Conservation (phyloP, 2,113 vertebrate genomes). For the Sebastes fasciatus region DNA sequence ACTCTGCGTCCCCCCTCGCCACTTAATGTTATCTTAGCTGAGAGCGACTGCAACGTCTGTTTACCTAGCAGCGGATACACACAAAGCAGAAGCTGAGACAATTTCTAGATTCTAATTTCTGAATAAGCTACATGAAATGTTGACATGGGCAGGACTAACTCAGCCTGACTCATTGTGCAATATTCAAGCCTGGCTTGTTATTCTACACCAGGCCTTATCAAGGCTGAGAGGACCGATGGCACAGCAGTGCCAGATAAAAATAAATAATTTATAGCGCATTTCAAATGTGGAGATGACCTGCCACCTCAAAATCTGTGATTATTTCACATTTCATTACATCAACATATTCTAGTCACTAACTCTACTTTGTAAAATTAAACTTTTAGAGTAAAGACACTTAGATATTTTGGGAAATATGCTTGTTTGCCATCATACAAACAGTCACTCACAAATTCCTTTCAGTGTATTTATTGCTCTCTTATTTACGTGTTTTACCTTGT, state of each 20-base stretch:
- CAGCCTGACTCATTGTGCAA: background rate
- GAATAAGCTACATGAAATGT: background rate
- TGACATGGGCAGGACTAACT: background rate
- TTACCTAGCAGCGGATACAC: slow-evolving; percentile 1
- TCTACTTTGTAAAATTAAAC: background rate
- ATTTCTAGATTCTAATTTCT: slow-evolving; percentile 19
- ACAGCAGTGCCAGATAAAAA: slow-evolving; percentile 15
- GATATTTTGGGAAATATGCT: too few relatives aligned
- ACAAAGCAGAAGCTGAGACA: slow-evolving; percentile 10
- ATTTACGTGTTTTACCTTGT: background rate
- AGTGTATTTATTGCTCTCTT: too few relatives aligned
- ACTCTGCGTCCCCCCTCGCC: slow-evolving; percentile 38
- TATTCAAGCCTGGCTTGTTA: slow-evolving; percentile 9
- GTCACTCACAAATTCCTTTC: too few relatives aligned
- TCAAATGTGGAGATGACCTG: background rate
- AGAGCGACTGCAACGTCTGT: slow-evolving; percentile 11
- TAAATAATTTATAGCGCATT: background rate
- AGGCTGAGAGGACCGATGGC: background rate
- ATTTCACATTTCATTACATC: background rate
- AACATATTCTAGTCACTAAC: background rate
- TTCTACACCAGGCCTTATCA: slow-evolving; percentile 15
- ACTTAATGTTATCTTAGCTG: slow-evolving; percentile 48
- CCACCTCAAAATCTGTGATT: background rate
- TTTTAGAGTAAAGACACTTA: background rate
- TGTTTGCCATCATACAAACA: too few relatives aligned